Base-by-base conservation (phyloP, 2,113 vertebrate genomes). In the Calidris pugnax region DNA sequence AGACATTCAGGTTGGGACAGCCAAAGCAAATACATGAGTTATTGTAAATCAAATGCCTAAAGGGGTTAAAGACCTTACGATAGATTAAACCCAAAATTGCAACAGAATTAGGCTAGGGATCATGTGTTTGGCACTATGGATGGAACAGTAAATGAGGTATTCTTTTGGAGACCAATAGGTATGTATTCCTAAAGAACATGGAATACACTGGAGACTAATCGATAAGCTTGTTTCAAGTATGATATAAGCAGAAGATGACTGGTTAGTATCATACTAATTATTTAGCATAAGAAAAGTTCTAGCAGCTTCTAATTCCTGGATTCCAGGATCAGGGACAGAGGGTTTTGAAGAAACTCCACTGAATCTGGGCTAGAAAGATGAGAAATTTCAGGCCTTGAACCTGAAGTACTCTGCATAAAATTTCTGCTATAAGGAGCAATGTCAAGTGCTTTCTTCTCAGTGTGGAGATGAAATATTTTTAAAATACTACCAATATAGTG, bases 1-100 rank as follows among this genome's bases (percentile, higher is more conserved):
- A 64, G 6, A 4, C 0, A 0, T 71, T 55, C 7, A 41, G 23
- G 43, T 3, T 4, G 4, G 10, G 14, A 39, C 15, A 21, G 19
- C 0, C 4, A 73, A 76, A 76, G 2, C 2, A 88, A 73, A 51
- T 23, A 47, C 2, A 2, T 4, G 33, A 68, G 27, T 75, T 27
- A 37, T 11, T 79, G 27, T 39, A 64, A 72, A 64, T 4, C 3
- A 76, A 72, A 48, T 48, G 1, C 56, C 62, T 86, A 35, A 53
- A 48, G 13, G 14, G 2, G 4, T 76, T 79, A 60, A 86, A 92
- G 9, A 5, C 5, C 10, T 89, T 32, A 27, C 18, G 6, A 3
- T 63, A 45, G 3, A 2, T 13, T 66, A 37, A 89, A 7, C 12
- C 32, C 35, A 39, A 51, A 69, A 69, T 1, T 19, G 9, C 32